A percentile compares a stretch with the other conserved stretches of the same genome.
These are phyloP conservation scores for Chrysolina haemoptera DNA, from an alignment of 2,888 invertebrate genomes.

Conservation along the genomic window DNA sequence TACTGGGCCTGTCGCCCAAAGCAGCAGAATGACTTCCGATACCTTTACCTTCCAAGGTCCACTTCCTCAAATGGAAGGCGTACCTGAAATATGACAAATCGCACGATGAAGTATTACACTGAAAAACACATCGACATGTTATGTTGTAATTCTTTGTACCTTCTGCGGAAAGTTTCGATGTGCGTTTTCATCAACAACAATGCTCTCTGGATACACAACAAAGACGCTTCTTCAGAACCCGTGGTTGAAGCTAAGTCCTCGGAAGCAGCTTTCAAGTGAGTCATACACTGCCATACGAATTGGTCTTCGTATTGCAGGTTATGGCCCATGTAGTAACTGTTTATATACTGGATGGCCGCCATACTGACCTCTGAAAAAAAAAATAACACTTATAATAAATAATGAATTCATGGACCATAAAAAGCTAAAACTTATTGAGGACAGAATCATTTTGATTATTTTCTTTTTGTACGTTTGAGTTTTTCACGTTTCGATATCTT, in stretches of 20 bases:
- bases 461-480: too few species aligned
- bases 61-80: conserved; percentile 90
- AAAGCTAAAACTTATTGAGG: too few species aligned
- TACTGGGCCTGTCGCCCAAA: conserved; percentile 74
- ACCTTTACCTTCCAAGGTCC: conserved; percentile 88
- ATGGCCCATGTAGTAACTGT: conserved; percentile 94
- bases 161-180: conserved; percentile 90
- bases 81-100: conserved; percentile 72
- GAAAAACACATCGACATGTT: conserved; percentile 6
- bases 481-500: too few species aligned
- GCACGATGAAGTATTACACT: conserved; percentile 4
- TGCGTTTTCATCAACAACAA: conserved; percentile 91
- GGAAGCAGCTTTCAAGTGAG: conserved; percentile 87
- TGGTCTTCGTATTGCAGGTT: conserved; percentile 93
- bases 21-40: conserved; percentile 85
- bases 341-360: conserved; percentile 95
- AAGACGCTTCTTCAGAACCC: conserved; percentile 80
- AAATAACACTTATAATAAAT: neutral
- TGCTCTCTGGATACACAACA: conserved; percentile 93
- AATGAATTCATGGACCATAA: too few species aligned
- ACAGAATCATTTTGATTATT: too few species aligned
- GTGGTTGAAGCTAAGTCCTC: conserved; percentile 74
- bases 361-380: conserved; percentile 84
- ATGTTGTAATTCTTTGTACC: conserved; percentile 67
- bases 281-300: conserved; percentile 95